phyloP scores from a whole-genome alignment of 2,113 vertebrate genomes.

The Coregonus clupeaformis region DNA sequence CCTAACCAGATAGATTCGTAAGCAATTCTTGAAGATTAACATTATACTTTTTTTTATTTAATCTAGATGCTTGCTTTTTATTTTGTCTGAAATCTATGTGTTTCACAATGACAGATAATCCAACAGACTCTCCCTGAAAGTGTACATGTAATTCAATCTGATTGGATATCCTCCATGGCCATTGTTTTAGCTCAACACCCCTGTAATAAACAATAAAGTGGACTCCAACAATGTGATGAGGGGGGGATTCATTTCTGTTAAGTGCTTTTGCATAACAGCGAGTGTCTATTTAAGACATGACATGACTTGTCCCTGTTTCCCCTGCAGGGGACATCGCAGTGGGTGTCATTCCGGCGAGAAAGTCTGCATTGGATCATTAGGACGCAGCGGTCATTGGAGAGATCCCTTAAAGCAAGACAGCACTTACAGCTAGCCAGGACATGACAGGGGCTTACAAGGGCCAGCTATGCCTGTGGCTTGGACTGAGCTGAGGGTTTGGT shows the following conservation, averaged over 20 bases:
- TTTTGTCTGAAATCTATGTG: no score
- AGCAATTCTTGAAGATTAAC: no score
- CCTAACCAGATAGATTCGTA: no score
- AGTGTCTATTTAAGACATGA: no score
- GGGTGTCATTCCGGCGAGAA: slow-evolving; percentile 35
- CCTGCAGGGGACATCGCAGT: slow-evolving; percentile 39
- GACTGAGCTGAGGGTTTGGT: not conserved
- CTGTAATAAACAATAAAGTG: no score
- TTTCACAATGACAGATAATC: no score
- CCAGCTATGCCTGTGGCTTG: slow-evolving; percentile 2
- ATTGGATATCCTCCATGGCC: not conserved
- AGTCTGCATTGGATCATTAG: slow-evolving; percentile 27
- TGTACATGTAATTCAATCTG: not conserved
- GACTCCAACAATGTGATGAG: not conserved
- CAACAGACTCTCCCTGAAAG: no score
- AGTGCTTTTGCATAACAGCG: not conserved
- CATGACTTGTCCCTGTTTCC: slow-evolving; percentile 1
- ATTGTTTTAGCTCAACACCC: not conserved
- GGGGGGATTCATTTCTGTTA: not conserved
- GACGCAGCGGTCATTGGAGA: slow-evolving; percentile 30
- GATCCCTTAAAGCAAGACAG: slow-evolving; percentile 21
- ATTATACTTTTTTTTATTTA: no score
- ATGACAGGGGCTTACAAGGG: slow-evolving; percentile 19
- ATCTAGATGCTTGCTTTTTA: no score
- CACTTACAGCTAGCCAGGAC: slow-evolving; percentile 21